Base-by-base conservation (phyloP, 2,888 invertebrate genomes). In the Drosophila ochracea region DNA sequence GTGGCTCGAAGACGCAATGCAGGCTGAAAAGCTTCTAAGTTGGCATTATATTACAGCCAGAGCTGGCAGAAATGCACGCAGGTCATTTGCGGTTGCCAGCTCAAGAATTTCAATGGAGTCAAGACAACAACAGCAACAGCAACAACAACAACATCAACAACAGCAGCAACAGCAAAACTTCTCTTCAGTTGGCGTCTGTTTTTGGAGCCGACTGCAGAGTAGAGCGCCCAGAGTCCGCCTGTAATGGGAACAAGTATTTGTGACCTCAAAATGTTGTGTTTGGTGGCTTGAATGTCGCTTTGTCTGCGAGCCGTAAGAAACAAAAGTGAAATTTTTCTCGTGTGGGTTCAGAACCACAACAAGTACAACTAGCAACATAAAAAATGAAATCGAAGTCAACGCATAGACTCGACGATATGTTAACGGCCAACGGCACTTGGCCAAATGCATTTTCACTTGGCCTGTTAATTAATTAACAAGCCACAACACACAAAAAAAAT, bases 401-500 rank as follows among this genome's bases (percentile, higher is more conserved):
- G 58, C 41, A 31, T 25, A 43, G 41, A 65, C 66, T 68, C 61
- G 61, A 59, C 37, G 50, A 59, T 64, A 80, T 59, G 43, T 30
- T 47, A 62, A 59, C 50, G 50, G 70, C 66, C 72, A 84, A 78
- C 70, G 80, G 82, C 75, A 68, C 68, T 67, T 63, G 65, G 66
- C 83, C 68, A 73, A 78, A 73, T 85, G 90, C 83, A 85, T 88
- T 85, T 90, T 88, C 86, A 89, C 90, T 69, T 78, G 83, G 85
- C 55, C 69, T 61, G 59, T 73, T 79, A 73, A 79, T 78, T 73
- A 79, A 79, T 78, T 78, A 82, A 78, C 78, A 81, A 78, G 72
- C 66, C 30, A 41, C 58, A 57, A 28, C 9, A 52, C 3, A 25
- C 4, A 30, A 39, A 28, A 19, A 30, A 35, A 35, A 54, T 21